Conservation (phyloP, 2,797 vertebrate species). For the Pseudochaenichthys georgianus region DNA sequence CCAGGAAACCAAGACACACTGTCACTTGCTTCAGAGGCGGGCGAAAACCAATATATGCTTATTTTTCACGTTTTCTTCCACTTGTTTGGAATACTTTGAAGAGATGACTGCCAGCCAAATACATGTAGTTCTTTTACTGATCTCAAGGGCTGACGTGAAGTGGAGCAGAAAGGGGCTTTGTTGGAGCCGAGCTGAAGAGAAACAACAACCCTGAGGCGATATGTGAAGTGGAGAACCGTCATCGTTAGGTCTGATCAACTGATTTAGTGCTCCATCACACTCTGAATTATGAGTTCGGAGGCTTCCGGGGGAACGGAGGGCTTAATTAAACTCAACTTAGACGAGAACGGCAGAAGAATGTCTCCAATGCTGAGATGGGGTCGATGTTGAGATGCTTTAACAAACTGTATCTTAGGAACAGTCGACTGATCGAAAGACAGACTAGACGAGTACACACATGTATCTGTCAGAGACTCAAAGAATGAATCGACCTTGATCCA, state of each 20-base stretch:
- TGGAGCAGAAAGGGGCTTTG: constrained; percentile 1
- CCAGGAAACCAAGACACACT: neutral
- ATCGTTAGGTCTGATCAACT: constrained; percentile 19
- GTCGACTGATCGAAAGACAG: neutral
- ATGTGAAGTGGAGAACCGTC: constrained; percentile 9
- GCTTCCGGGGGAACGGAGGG: neutral
- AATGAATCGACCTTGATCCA: no score
- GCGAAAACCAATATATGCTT: neutral
- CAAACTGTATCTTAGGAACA: neutral
- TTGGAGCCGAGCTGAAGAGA: constrained; percentile 7
- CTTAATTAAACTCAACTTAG: constrained; percentile 21
- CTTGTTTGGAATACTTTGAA: neutral
- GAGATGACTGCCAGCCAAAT: neutral
- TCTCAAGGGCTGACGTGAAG: neutral
- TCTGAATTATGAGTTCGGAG: constrained; percentile 25
- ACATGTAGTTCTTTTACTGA: neutral
- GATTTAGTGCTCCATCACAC: constrained; percentile 31
- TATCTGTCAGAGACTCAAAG: no score
- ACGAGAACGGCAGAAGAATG: neutral
- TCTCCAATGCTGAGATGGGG: neutral
- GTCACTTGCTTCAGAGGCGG: constrained; percentile 1
- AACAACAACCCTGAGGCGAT: constrained; percentile 21
- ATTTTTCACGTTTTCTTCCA: neutral
- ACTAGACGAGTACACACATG: no score
- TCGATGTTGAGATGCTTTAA: neutral